Evolutionary conservation across 2,888 invertebrate genomes (phyloP), one percentile per base, ranked within the genome.

Genomic region (Leptinotarsa rubiginosa): DNA sequence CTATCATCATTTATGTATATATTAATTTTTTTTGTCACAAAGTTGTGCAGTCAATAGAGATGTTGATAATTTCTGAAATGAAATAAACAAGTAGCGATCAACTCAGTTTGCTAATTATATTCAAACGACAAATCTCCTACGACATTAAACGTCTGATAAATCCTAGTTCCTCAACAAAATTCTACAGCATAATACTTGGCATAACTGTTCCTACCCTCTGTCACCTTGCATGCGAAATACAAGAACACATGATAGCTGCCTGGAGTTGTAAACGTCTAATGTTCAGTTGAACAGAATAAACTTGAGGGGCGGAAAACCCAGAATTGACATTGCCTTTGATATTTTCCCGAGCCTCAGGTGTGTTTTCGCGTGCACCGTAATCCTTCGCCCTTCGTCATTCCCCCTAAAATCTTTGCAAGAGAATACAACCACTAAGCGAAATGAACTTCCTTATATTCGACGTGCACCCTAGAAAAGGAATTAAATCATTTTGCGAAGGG

Each of bases 401-500:
- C 50, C 74, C 72, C 50, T 49, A 16, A 70, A 75, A 75, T 75
- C 70, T 70, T 13, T 41, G 47, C 15, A 65, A 62, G 59, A 64
- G 68, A 75, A 75, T 70, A 75, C 75, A 70, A 66, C 72, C 72
- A 72, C 69, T 70, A 72, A 75, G 69, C 72, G 70, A 70, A 75
- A 75, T 75, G 72, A 75, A 75, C 70, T 71, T 50, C 47, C 75
- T 70, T 72, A 70, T 68, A 65, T 75, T 72, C 56, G 69, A 56
- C 62, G 59, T 67, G 59, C 67, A 47, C 70, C 73, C 73, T 25
- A 50, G 67, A 65, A 75, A 67, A 66, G 70, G 75, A 75, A 75
- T 75, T 70, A 75, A 75, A 75, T 75, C 72, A 75, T 75, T 70
- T 72, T 59, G 70, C 66, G 72, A 72, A 71, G 72, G 75, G 72